Conservation (phyloP, 2,113 vertebrate genomes). For the Oncorhynchus kisutch region DNA sequence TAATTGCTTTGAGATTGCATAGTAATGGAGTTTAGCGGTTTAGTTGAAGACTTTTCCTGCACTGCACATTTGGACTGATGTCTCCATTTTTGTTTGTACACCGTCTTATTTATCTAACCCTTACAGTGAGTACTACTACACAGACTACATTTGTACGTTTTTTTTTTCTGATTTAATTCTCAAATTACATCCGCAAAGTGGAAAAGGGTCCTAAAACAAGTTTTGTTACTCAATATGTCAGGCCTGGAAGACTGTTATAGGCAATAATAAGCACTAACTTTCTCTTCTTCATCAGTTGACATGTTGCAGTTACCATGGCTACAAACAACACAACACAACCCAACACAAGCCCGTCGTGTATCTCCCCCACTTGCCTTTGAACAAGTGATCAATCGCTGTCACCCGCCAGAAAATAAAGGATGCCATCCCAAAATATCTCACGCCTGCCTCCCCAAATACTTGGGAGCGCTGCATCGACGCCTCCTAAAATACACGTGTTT, state of each 20-base stretch:
- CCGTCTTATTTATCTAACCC: background rate
- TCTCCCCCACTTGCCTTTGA: slow-evolving; percentile 12
- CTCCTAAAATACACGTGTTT: slow-evolving; percentile 18
- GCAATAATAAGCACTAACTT: slow-evolving; percentile 27
- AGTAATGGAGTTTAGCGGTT: too few species aligned
- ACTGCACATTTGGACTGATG: too few species aligned
- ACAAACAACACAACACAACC: slow-evolving; percentile 58
- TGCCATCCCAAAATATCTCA: slow-evolving; percentile 55
- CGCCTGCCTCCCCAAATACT: slow-evolving; percentile 27
- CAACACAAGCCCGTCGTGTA: slow-evolving; percentile 1
- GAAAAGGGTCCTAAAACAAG: slow-evolving; percentile 34
- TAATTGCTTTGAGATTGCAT: too few species aligned
- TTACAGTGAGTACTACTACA: background rate
- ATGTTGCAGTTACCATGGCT: slow-evolving; percentile 69
- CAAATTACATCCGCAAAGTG: slow-evolving; percentile 6
- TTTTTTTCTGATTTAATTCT: slow-evolving; percentile 11
- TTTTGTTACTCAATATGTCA: slow-evolving; percentile 36
- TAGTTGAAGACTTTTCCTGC: too few species aligned
- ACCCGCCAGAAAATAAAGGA: slow-evolving; percentile 65
- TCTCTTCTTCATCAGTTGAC: slow-evolving; percentile 52
- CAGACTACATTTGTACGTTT: background rate
- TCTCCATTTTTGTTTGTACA: too few species aligned
- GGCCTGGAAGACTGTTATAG: background rate
- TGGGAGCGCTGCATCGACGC: background rate
- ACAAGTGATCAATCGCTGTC: slow-evolving; percentile 42